Conservation (phyloP, 2,888 invertebrate species). For the Andrena fulva region DNA sequence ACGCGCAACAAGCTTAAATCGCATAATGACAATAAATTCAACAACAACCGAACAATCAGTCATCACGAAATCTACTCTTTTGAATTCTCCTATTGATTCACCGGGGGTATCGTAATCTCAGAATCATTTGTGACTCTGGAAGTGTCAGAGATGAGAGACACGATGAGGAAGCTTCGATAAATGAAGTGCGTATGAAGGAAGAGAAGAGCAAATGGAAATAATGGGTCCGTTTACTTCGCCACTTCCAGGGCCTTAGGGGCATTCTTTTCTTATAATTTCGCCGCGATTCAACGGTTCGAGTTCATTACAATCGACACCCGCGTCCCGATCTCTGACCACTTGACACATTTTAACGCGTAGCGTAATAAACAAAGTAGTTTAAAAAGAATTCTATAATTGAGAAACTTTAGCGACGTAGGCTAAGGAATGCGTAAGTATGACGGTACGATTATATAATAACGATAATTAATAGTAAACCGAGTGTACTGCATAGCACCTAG, state of each 20-base stretch:
- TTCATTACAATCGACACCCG: constrained; percentile 41
- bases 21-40: constrained; percentile 59
- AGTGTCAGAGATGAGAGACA: neutral
- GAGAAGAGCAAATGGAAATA: neutral
- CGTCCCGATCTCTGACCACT: constrained; percentile 53
- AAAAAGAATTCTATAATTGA: constrained; percentile 49
- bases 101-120: neutral
- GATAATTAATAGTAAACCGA: constrained; percentile 61
- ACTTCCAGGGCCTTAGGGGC: neutral
- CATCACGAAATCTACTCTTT: constrained; percentile 44
- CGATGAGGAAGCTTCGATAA: neutral
- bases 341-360: constrained; percentile 46
- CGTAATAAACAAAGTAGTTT: constrained; percentile 51
- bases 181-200: too few species aligned
- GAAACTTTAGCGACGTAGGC: constrained; percentile 57
- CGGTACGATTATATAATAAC: constrained; percentile 61
- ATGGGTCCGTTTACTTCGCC: neutral
- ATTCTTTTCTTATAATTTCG: constrained; percentile 12
- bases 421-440: constrained; percentile 55
- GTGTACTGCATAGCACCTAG: constrained; percentile 70
- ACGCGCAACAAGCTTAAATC: constrained; percentile 51
- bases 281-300: neutral
- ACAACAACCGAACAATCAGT: constrained; percentile 55
- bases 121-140: constrained; percentile 14
- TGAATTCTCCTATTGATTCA: constrained; percentile 19